A percentile compares a stretch with the other conserved stretches of the same genome.
phyloP scores from a whole-genome alignment of 2,113 vertebrate species.

The Tragulus kanchil region DNA sequence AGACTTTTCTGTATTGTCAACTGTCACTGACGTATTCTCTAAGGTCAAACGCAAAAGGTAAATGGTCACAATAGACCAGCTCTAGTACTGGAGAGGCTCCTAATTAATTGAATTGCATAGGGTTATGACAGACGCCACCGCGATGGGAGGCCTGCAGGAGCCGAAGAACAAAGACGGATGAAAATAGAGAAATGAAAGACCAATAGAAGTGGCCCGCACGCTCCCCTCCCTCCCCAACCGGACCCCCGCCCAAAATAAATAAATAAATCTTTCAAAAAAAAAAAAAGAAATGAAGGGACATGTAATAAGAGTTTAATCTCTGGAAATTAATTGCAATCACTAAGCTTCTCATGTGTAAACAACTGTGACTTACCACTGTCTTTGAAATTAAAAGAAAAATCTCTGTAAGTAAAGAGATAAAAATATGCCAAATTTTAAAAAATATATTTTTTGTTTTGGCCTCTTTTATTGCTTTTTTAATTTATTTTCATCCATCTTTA shows the following conservation, averaged over 20 bases:
- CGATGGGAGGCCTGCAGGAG: too few species aligned
- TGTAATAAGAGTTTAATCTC: conserved; percentile 23
- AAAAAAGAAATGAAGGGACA: background rate
- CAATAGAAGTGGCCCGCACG: too few species aligned
- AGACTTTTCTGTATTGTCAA: background rate
- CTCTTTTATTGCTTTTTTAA: too few species aligned
- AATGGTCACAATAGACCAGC: background rate
- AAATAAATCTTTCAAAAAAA: too few species aligned
- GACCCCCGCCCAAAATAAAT: too few species aligned
- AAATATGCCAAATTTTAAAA: conserved; percentile 7
- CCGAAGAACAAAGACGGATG: too few species aligned
- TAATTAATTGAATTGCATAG: background rate
- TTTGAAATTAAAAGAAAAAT: conserved; percentile 62
- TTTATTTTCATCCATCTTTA: too few species aligned
- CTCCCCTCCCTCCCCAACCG: too few species aligned
- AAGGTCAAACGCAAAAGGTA: background rate
- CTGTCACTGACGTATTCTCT: background rate
- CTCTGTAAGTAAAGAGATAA: background rate
- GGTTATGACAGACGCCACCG: background rate
- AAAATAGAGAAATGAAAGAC: too few species aligned
- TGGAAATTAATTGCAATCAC: conserved; percentile 48
- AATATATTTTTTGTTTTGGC: too few species aligned
- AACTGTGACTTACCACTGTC: background rate
- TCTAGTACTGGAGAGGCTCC: background rate
- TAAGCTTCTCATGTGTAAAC: conserved; percentile 24